A percentile compares a stretch with the other conserved stretches of the same genome.
phyloP scores from a whole-genome alignment of 2,888 invertebrate genomes.

The Yponomeuta cagnagella region DNA sequence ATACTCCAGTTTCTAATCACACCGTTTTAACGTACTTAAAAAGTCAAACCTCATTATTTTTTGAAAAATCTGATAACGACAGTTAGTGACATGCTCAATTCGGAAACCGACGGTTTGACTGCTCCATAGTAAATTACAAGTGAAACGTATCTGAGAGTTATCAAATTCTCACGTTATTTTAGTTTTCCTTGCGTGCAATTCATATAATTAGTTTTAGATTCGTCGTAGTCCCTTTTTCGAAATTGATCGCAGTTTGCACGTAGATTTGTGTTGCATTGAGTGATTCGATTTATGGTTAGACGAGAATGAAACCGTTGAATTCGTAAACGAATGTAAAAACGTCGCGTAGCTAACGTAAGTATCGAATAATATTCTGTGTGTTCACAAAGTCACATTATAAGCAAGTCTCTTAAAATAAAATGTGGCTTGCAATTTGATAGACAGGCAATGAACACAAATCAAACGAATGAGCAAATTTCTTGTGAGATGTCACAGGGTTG shows the following conservation, averaged over 20 bases:
- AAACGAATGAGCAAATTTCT: too few relatives aligned
- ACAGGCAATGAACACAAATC: too few relatives aligned
- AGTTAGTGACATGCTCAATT: too few relatives aligned
- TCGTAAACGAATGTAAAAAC: slow-evolving; percentile 41
- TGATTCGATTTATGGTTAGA: slow-evolving; percentile 18
- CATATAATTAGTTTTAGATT: neutral
- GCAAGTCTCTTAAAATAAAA: neutral
- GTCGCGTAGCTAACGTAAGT: neutral
- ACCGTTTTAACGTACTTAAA: too few relatives aligned
- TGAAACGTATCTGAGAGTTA: neutral
- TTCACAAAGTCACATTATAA: slow-evolving; percentile 45
- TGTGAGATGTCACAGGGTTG: too few relatives aligned
- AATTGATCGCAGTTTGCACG: slow-evolving; percentile 17
- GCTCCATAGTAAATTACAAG: neutral
- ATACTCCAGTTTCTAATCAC: too few relatives aligned
- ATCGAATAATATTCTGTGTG: slow-evolving; percentile 24
- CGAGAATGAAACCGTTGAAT: slow-evolving; percentile 32
- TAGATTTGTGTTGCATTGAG: slow-evolving; percentile 20
- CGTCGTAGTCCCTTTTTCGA: neutral
- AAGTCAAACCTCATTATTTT: too few relatives aligned
- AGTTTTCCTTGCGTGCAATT: too few relatives aligned
- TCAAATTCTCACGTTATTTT: too few relatives aligned
- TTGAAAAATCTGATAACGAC: too few relatives aligned
- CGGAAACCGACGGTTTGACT: neutral
- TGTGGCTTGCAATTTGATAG: too few relatives aligned